phyloP scores from a whole-genome alignment of 1,140 invertebrate genomes.

The Ips typographus region DNA sequence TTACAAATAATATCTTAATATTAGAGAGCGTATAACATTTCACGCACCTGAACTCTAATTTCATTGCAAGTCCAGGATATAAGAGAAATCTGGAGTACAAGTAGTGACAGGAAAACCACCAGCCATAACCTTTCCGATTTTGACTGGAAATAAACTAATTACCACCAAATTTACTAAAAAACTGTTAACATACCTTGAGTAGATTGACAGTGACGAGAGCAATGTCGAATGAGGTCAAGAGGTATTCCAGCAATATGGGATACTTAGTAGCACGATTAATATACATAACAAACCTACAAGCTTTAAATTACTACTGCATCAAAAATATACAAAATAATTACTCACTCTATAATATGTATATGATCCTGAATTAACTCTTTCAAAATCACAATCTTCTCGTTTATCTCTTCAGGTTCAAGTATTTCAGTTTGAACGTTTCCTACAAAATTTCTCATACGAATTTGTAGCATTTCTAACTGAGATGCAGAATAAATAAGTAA shows the following conservation, averaged over 20 bases:
- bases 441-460: constrained; percentile 6
- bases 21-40: neutral
- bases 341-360: constrained; percentile 14
- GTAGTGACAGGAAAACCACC: neutral
- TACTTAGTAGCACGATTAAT: constrained; percentile 14
- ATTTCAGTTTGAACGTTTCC: neutral
- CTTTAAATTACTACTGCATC: no score
- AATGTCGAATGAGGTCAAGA: constrained; percentile 12
- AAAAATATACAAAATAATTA: neutral
- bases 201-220: constrained; percentile 12
- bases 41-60: constrained; percentile 15
- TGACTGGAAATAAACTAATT: no score
- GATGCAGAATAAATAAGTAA: constrained; percentile 13
- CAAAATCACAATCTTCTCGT: constrained; percentile 3
- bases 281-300: constrained; percentile 7
- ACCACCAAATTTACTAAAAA: neutral
- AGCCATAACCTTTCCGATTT: constrained; percentile 1
- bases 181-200: constrained; percentile 4
- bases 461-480: constrained; percentile 16
- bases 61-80: constrained; percentile 21
- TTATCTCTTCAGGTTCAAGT: neutral
- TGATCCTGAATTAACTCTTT: constrained; percentile 7
- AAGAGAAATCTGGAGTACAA: constrained; percentile 14
- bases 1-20: neutral
- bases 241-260: constrained; percentile 11